Conservation (phyloP, 2,888 invertebrate species). For the Aquatica leii region DNA sequence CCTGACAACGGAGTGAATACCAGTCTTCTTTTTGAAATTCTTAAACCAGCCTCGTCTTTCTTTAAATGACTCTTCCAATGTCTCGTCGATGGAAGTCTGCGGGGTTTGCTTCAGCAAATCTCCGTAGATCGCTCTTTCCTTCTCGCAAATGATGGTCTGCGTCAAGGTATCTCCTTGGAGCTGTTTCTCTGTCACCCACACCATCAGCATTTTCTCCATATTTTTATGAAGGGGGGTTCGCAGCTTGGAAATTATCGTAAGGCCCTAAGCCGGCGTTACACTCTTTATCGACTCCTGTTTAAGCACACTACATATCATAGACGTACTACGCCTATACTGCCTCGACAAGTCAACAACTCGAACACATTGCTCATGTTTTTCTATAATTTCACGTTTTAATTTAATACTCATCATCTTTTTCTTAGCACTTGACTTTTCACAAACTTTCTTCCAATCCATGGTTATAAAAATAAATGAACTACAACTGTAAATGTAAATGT, state of each 20-base stretch:
- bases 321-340: no score
- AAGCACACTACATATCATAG: conserved; percentile 33
- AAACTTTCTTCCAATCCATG: no score
- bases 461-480: no score
- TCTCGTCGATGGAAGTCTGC: conserved; percentile 14
- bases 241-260: conserved; percentile 36
- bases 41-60: conserved; percentile 42
- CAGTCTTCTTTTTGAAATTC: no score
- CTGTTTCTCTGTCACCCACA: conserved; percentile 41
- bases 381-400: no score
- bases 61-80: conserved; percentile 37
- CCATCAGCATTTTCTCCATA: conserved; percentile 36
- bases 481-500: no score
- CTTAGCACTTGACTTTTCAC: no score
- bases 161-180: conserved; percentile 28
- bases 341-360: no score
- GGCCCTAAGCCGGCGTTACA: conserved; percentile 34
- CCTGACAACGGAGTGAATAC: no score
- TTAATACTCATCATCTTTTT: no score
- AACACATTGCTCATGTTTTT: no score
- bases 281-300: conserved; percentile 37
- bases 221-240: conserved; percentile 31
- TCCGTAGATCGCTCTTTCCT: conserved; percentile 38
- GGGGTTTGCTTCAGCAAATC: conserved; percentile 36
- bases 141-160: conserved; percentile 19